These are phyloP conservation scores for Chelmon rostratus DNA, from an alignment of 2,797 vertebrate species.

Conservation along the genomic window DNA sequence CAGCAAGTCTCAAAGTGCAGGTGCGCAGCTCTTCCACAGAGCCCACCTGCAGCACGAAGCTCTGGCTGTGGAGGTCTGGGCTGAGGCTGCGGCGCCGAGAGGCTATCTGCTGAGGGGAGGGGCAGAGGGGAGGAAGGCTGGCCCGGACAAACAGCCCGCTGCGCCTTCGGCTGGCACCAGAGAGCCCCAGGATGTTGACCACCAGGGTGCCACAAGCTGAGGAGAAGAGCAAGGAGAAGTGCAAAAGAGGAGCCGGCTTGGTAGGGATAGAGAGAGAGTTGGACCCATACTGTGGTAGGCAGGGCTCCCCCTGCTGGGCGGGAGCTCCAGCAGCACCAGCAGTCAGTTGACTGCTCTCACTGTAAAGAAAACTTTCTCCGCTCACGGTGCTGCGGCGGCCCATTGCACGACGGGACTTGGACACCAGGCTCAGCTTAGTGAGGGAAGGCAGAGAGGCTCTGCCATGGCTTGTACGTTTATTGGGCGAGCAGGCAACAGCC, in stretches of 20 bases:
- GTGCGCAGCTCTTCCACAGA: conserved; percentile 78
- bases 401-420: conserved; percentile 73
- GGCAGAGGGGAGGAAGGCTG: conserved; percentile 84
- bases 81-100: conserved; percentile 80
- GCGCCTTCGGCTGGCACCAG: conserved; percentile 77
- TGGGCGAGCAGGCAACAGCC: conserved; percentile 51
- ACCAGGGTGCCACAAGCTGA: conserved; percentile 75
- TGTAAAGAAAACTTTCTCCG: conserved; percentile 69
- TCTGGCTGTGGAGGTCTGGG: conserved; percentile 79
- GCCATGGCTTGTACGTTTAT: conserved; percentile 62
- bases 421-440: conserved; percentile 80
- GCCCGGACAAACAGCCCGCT: conserved; percentile 81
- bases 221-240: conserved; percentile 85
- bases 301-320: conserved; percentile 40
- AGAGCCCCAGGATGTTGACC: conserved; percentile 82
- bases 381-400: conserved; percentile 82
- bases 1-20: conserved; percentile 82
- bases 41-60: conserved; percentile 80
- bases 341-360: conserved; percentile 71
- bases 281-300: conserved; percentile 66
- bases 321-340: conserved; percentile 9
- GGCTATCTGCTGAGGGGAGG: conserved; percentile 71
- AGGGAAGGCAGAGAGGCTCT: conserved; percentile 84
- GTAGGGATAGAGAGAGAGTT: conserved; percentile 51
- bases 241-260: conserved; percentile 79